These are phyloP conservation scores for Willowsia nigromaculata DNA, from an alignment of 2,888 invertebrate species.

Conservation along the genomic window DNA sequence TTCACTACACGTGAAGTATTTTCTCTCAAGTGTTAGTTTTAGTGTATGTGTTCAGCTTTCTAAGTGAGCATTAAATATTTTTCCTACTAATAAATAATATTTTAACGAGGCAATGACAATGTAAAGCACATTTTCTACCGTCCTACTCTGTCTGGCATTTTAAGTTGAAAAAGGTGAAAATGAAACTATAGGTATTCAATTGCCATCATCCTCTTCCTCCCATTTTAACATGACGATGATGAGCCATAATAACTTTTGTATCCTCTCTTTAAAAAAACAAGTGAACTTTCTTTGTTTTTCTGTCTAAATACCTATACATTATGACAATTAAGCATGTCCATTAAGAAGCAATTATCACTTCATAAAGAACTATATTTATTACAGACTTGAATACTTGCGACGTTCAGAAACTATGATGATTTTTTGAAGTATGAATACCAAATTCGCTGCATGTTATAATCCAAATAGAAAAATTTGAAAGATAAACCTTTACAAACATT, in stretches of 20 bases:
- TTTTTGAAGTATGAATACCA: no score
- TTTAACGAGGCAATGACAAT: neutral
- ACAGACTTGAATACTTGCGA: neutral
- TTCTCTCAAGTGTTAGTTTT: neutral
- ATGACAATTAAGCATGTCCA: neutral
- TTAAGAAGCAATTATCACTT: constrained; percentile 1
- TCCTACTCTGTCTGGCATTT: neutral
- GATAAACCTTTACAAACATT: no score
- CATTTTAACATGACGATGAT: no score
- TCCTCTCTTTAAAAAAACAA: no score
- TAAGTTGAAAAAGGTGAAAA: neutral
- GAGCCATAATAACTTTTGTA: no score
- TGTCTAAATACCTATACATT: neutral
- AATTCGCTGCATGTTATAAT: no score
- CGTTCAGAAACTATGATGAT: neutral
- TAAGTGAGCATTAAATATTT: neutral
- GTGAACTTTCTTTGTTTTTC: constrained; percentile 2
- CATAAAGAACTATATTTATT: neutral
- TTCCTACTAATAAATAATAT: neutral
- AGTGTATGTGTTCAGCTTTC: constrained; percentile 5
- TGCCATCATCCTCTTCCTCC: neutral
- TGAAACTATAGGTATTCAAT: neutral
- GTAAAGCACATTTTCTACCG: neutral
- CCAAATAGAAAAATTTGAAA: no score
- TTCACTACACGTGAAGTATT: no score